phyloP scores from a whole-genome alignment of 30 jellyfish, hydroid and myxozoan genomes.

The Rhopilema esculentum region DNA sequence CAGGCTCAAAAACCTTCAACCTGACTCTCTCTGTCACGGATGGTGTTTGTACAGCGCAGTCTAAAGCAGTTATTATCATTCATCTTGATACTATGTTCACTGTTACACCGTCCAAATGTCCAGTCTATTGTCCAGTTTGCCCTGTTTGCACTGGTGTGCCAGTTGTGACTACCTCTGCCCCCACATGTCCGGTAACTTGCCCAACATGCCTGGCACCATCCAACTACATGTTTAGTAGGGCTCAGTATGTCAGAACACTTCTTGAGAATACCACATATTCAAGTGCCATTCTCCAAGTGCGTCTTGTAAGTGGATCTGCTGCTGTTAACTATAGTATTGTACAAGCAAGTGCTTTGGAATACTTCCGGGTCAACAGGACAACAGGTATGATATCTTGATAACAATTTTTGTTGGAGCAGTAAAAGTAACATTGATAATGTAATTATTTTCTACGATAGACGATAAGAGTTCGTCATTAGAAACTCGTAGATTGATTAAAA shows the following conservation, averaged over 20 bases:
- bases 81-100: conserved; percentile 73
- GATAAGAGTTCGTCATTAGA: too few species aligned
- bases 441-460: too few species aligned
- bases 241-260: conserved; percentile 37
- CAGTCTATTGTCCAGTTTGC: conserved; percentile 63
- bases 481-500: too few species aligned
- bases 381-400: too few species aligned
- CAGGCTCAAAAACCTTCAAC: conserved; percentile 61
- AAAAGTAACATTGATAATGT: too few species aligned
- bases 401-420: too few species aligned
- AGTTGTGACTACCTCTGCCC: conserved; percentile 31
- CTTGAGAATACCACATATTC: conserved; percentile 62
- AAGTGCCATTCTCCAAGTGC: conserved; percentile 43
- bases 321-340: conserved; percentile 70
- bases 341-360: conserved; percentile 55
- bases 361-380: conserved; percentile 68
- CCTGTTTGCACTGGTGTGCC: conserved; percentile 63
- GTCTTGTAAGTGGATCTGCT: conserved; percentile 58
- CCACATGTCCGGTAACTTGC: conserved; percentile 45
- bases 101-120: conserved; percentile 70
- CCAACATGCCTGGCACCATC: conserved; percentile 64
- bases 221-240: conserved; percentile 58
- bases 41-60: conserved; percentile 72
- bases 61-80: conserved; percentile 48
- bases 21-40: conserved; percentile 76